phyloP scores from a whole-genome alignment of 2,888 invertebrate species.

The Argynnis bischoffii region DNA sequence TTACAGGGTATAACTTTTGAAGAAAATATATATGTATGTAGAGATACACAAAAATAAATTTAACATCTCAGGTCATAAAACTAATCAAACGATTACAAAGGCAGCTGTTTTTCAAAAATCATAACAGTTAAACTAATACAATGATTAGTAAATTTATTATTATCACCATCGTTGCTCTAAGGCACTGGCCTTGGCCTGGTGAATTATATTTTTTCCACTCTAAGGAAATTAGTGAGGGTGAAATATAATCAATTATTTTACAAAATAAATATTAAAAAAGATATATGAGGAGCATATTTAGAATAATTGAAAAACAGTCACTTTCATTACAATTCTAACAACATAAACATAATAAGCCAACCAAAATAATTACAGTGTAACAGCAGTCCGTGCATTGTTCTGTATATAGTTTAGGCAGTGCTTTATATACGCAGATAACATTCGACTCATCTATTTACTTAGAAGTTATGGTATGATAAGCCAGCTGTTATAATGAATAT shows the following conservation, averaged over 20 bases:
- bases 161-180: no score
- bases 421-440: slow-evolving; percentile 60
- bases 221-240: background rate
- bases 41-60: slow-evolving; percentile 5
- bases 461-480: slow-evolving; percentile 44
- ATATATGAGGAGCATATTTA: background rate
- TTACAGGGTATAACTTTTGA: slow-evolving; percentile 1
- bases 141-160: no score
- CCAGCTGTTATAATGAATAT: slow-evolving; percentile 29
- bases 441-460: slow-evolving; percentile 37
- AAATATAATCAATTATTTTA: no score
- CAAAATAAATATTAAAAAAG: background rate
- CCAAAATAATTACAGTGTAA: slow-evolving; percentile 65
- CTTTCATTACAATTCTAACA: slow-evolving; percentile 14
- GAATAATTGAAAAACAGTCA: slow-evolving; percentile 22
- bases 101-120: slow-evolving; percentile 13
- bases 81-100: slow-evolving; percentile 20
- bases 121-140: background rate
- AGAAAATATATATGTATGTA: background rate
- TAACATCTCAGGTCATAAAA: slow-evolving; percentile 9
- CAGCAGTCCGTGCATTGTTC: slow-evolving; percentile 74
- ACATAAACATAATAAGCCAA: slow-evolving; percentile 63
- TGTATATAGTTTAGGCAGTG: slow-evolving; percentile 76
- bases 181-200: no score
- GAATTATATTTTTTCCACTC: background rate